Evolutionary conservation across 2,888 invertebrate species (phyloP), one percentile per base, ranked within the genome.

Genomic region (Euplexia lucipara): DNA sequence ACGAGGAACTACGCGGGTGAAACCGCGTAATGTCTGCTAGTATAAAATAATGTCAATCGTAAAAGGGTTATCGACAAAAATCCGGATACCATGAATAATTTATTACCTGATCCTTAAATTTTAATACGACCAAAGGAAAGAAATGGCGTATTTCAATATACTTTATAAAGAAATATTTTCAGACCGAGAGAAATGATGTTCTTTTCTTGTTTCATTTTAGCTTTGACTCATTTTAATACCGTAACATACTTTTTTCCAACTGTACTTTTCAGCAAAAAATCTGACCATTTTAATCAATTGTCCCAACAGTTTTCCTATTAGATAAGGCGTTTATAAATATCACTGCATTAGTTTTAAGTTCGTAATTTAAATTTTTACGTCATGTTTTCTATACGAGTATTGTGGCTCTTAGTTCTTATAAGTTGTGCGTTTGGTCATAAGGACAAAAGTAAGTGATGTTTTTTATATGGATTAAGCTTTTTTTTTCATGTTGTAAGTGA

Each of bases 291-390:
- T 9, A 35, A 35, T 37, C 10, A 70, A 51, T 34, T n/a, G 8
- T 52, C 1, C n/a, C 10, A 22, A 56, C 9, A 42, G 8, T 62
- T 76, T 72, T 47, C 56, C 62, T 22, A 14, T 44, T 67, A 62
- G 73, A 68, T 77, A 41, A 60, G 32, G 8, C 7, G 4, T 44
- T 20, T 58, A 64, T 48, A 78, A 56, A 78, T 61, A 73, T 7
- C 1, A 12, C 6, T n/a, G 0, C 6, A 18, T 35, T 37, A 10
- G 14, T 58, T 18, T 14, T 1, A 34, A n/a, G 0, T 1, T 18
- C 12, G 9, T 49, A 7, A 56, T 44, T 45, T 9, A 12, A 2
- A 34, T 14, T 30, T 32, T n/a, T 32, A 2, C 57, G 45, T 14
- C 18, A 78, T 78, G 77, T 42, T 45, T 42, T 49, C 49, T 3